Conservation (phyloP, 2,113 vertebrate species). For the Neogobius melanostomus region DNA sequence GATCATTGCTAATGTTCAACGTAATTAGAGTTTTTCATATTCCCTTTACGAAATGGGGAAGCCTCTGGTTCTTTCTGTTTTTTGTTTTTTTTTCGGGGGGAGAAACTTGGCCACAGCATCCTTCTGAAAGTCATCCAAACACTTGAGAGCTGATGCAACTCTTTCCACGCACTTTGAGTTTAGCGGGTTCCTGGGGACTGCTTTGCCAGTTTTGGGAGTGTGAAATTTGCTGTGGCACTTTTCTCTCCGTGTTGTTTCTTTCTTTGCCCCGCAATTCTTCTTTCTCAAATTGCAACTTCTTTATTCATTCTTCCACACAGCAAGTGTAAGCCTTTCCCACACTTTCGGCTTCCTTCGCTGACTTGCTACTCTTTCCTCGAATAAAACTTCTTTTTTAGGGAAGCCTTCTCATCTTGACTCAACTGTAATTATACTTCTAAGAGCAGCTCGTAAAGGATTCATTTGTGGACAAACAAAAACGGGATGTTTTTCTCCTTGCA, state of each 20-base stretch:
- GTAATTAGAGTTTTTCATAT: slow-evolving; percentile 26
- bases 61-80: slow-evolving; percentile 35
- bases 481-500: too few species aligned
- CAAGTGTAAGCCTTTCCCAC: slow-evolving; percentile 10
- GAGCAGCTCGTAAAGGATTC: too few species aligned
- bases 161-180: slow-evolving; percentile 62
- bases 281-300: slow-evolving; percentile 6
- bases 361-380: not conserved
- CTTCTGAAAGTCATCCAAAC: slow-evolving; percentile 51
- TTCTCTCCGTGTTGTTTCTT: not conserved
- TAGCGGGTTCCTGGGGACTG: slow-evolving; percentile 27
- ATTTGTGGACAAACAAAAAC: too few species aligned
- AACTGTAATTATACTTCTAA: slow-evolving; percentile 2
- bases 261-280: not conserved
- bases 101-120: slow-evolving; percentile 49
- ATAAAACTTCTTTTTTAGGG: slow-evolving; percentile 6
- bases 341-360: not conserved
- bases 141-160: slow-evolving; percentile 57
- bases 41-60: slow-evolving; percentile 34
- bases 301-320: slow-evolving; percentile 21
- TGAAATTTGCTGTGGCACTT: slow-evolving; percentile 51
- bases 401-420: slow-evolving; percentile 15
- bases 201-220: slow-evolving; percentile 41
- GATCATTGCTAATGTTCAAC: not conserved
- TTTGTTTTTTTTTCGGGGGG: slow-evolving; percentile 38